Evolutionary conservation across 2,113 vertebrate species (phyloP), one percentile per base, ranked within the genome.

Genomic region (Rousettus leschenaultii): DNA sequence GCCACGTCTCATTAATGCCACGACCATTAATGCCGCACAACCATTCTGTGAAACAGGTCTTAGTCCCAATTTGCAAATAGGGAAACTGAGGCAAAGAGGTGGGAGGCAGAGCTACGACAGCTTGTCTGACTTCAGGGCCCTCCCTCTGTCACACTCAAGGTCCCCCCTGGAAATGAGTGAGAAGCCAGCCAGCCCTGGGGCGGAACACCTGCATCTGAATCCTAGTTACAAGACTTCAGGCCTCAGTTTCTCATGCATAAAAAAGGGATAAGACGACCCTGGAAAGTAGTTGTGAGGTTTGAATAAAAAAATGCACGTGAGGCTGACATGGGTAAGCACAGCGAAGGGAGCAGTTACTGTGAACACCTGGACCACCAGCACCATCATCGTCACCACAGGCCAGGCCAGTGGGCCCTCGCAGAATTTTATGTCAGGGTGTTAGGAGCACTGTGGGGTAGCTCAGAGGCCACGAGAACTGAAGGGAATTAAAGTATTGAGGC

Each of bases 331-430:
- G 43, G 75, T 26, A 59, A 59, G 53, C 38, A 45, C 2, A 6
- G 0, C 14, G 35, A 2, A 0, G 19, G 3, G 1, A n/a, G n/a
- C 11, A 3, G 18, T 24, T 14, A 1, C 9, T 21, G 18, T n/a
- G 19, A 33, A 33, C 5, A 12, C 35, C 48, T 95, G 48, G 21
- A 43, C 6, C 18, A 9, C 10, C 26, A 57, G 59, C 10, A 6
- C 28, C 45, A 6, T 22, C 53, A n/a, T 90, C 38, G 33, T 30
- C n/a, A 16, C 18, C 40, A 33, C 11, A 11, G 30, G 45, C 14
- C 21, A 86, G 13, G 48, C 26, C 7, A 33, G 7, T 3, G 40
- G 4, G 40, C 38, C 38, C 19, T 26, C 2, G 35, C 2, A 48
- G 30, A 59, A 78, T 13, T 53, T 59, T 16, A 59, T 3, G 1